Evolutionary conservation across 2,888 invertebrate species (phyloP), one percentile per base, ranked within the genome.

Genomic region (Drosophila tanythrix): DNA sequence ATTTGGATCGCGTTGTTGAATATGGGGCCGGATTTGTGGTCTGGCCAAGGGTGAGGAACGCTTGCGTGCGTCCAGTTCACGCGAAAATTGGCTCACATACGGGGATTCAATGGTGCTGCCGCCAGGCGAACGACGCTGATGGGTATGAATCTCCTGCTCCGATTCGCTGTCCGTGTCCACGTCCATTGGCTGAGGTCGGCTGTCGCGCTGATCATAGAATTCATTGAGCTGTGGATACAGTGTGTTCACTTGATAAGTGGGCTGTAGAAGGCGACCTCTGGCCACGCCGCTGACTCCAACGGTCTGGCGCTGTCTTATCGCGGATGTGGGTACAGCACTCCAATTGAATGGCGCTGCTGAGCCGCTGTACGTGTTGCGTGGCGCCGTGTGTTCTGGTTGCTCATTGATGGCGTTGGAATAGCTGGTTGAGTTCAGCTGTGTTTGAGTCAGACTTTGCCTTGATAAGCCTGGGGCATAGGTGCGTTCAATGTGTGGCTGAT

Each of bases 91-190:
- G 33, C 81, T 89, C n/a, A 72, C n/a, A 51, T 76, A 81, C 2
- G 80, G 80, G 1, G 80, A 71, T 8, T 75, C 79, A 11, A 31
- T 35, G 7, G 31, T 35, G 46, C 8, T 25, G 10, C 21, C 21
- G 10, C 43, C 53, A 29, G 38, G 31, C 10, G 58, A 48, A 21
- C 67, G 74, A 27, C 65, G 76, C n/a, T 71, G 53, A 15, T 57
- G 51, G 21, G 59, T 52, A 1, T 31, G 43, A 21, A 33, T 29
- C 3, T 69, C 82, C 3, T 25, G 55, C 18, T 90, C 82, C 6
- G 72, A 69, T 13, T 88, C 88, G 50, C 78, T 90, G n/a, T 88
- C 86, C 0, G 79, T 58, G 11, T 89, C 86, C 25, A 66, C 36
- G 31, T 77, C 76, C 81, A 76, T 70, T 25, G 68, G 53, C 15